phyloP scores from a whole-genome alignment of 2,888 invertebrate genomes.

The Scaptomyza polygonia region DNA sequence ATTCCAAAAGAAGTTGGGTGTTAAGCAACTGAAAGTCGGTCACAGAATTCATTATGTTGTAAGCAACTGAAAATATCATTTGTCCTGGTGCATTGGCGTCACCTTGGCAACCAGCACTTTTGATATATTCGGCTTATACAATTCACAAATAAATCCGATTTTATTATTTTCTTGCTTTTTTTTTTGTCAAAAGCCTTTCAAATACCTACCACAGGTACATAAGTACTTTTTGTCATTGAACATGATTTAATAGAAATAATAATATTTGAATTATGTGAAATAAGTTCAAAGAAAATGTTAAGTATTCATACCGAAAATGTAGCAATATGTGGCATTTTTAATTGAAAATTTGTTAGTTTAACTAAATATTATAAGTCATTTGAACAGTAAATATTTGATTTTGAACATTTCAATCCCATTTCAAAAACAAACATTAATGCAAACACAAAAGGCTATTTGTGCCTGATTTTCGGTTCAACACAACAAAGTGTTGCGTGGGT shows the following conservation, averaged over 20 bases:
- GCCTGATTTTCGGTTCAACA: neutral
- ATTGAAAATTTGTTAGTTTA: no score
- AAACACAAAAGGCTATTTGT: slow-evolving; percentile 4
- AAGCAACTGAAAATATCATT: slow-evolving; percentile 19
- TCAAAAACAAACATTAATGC: slow-evolving; percentile 6
- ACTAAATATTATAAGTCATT: no score
- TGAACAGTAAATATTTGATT: no score
- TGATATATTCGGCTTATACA: slow-evolving; percentile 38
- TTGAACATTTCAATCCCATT: slow-evolving; percentile 1
- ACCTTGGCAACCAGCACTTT: slow-evolving; percentile 25
- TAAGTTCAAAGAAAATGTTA: neutral
- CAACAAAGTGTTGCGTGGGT: neutral
- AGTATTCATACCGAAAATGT: neutral
- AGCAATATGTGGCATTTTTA: neutral
- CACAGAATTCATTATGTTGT: slow-evolving; percentile 5
- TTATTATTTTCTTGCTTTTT: no score
- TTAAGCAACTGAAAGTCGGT: slow-evolving; percentile 9
- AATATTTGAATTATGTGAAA: neutral
- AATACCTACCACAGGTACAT: neutral
- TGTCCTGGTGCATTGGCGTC: slow-evolving; percentile 6
- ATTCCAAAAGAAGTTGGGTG: slow-evolving; percentile 4
- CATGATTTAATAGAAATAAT: neutral
- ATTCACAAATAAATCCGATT: slow-evolving; percentile 41
- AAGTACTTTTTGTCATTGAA: neutral
- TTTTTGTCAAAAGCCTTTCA: slow-evolving; percentile 9